A percentile compares a stretch with the other conserved stretches of the same genome.
phyloP scores from a whole-genome alignment of 2,797 vertebrate genomes.

The Heliangelus exortis region DNA sequence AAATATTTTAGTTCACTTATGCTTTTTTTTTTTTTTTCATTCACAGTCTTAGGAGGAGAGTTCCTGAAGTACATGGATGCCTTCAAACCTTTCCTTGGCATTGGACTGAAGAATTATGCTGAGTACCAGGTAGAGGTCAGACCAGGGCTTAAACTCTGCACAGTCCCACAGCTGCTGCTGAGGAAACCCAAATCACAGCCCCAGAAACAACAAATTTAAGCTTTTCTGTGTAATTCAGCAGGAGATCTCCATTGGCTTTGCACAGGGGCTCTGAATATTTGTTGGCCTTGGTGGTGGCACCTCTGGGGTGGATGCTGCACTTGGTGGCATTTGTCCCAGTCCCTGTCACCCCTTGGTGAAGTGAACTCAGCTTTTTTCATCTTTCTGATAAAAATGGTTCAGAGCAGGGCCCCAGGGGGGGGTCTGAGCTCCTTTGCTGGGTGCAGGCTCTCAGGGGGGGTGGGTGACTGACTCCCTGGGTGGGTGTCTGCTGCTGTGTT shows the following conservation, averaged over 20 bases:
- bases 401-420: neutral
- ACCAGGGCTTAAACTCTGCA: neutral
- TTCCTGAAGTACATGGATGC: conserved; percentile 99
- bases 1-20: too few species aligned
- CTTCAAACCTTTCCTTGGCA: conserved; percentile 95
- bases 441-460: too few species aligned
- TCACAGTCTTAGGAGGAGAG: conserved; percentile 91
- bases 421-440: too few species aligned
- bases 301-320: neutral
- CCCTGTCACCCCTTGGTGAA: too few species aligned
- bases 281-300: fast-evolving
- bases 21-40: neutral
- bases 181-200: neutral
- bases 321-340: neutral
- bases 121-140: conserved; percentile 90
- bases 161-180: neutral
- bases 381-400: neutral
- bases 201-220: too few species aligned
- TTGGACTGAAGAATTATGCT: conserved; percentile 96
- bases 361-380: neutral
- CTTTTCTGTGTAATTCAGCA: neutral
- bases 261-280: neutral
- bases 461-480: neutral
- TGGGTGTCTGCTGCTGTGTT: conserved; percentile 37
- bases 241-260: neutral